Conservation (phyloP, 1,140 invertebrate genomes). For the Drosophila ohnishii region DNA sequence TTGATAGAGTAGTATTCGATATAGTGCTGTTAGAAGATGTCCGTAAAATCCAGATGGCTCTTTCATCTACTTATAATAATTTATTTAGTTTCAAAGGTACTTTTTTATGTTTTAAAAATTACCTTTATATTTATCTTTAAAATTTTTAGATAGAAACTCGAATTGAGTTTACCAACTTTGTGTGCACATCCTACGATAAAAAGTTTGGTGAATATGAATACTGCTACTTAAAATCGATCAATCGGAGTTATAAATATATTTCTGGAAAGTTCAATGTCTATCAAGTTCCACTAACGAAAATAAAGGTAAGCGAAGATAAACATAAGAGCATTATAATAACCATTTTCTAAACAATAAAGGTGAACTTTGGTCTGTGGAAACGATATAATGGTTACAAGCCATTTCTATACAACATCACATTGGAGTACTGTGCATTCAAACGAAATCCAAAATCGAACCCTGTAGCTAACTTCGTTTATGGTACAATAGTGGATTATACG, state of each 20-base stretch:
- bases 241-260: conserved; percentile 20
- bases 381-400: conserved; percentile 10
- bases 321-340: no score
- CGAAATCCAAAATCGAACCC: background rate
- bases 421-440: background rate
- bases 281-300: background rate
- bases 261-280: background rate
- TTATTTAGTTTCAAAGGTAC: background rate
- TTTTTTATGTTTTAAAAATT: background rate
- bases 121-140: rapidly evolving
- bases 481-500: background rate
- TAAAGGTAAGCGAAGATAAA: background rate
- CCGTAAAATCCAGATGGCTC: background rate
- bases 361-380: conserved; percentile 1
- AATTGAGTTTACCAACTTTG: background rate
- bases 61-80: background rate
- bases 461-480: background rate
- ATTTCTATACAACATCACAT: conserved; percentile 8
- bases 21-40: background rate
- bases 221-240: conserved; percentile 8
- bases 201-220: conserved; percentile 12
- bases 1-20: no score
- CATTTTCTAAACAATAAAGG: background rate
- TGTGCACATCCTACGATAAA: background rate
- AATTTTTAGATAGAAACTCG: background rate